phyloP scores from a whole-genome alignment of 2,113 vertebrate genomes.

The Oenanthe melanoleuca region DNA sequence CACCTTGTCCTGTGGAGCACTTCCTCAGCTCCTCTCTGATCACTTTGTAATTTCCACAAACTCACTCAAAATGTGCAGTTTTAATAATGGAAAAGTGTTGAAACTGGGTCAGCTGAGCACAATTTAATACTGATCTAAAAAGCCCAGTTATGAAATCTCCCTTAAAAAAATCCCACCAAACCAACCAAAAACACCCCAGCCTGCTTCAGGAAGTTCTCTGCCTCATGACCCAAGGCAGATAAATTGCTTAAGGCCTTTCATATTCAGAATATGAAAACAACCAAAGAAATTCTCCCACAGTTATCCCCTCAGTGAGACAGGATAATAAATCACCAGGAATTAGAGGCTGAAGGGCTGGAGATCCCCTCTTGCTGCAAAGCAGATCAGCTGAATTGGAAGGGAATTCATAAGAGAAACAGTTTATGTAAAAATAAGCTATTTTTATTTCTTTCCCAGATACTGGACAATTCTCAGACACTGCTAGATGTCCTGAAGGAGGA shows the following conservation, averaged over 20 bases:
- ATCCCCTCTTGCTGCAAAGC: background rate
- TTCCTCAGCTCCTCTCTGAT: background rate
- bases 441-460: slow-evolving; percentile 78
- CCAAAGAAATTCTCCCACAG: background rate
- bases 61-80: background rate
- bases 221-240: background rate
- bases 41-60: background rate
- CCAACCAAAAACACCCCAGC: background rate
- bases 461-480: slow-evolving; percentile 92
- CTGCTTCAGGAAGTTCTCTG: background rate
- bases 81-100: background rate
- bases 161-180: background rate
- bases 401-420: background rate
- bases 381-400: background rate
- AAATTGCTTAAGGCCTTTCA: background rate
- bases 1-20: rapidly evolving
- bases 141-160: background rate
- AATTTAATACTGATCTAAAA: background rate
- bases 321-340: background rate
- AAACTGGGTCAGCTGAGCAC: background rate
- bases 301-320: background rate
- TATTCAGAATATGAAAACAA: background rate
- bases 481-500: slow-evolving; percentile 88
- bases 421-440: slow-evolving; percentile 24
- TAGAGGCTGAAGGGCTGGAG: background rate